These are phyloP conservation scores for Pachydiplax longipennis DNA, from an alignment of 2,888 invertebrate genomes.

Conservation along the genomic window DNA sequence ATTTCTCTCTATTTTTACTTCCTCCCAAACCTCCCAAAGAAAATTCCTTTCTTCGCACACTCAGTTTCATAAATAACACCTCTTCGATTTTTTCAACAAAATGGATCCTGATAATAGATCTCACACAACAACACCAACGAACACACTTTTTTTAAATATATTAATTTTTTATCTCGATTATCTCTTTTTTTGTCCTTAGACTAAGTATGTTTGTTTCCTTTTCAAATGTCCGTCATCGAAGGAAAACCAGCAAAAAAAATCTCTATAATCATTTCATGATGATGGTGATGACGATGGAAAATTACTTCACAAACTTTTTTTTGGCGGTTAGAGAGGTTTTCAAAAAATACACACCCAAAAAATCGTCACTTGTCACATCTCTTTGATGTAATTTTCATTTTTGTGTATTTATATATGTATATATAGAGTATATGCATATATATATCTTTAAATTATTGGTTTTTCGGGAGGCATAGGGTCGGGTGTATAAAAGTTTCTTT, in stretches of 20 bases:
- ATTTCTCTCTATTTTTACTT: not conserved
- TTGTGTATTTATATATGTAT: not conserved
- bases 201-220: not conserved
- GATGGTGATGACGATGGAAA: not conserved
- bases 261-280: not conserved
- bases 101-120: slow-evolving; percentile 3
- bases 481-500: not conserved
- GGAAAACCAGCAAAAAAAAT: not conserved
- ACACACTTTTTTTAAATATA: slow-evolving; percentile 28
- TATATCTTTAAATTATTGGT: not conserved
- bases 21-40: not conserved
- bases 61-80: slow-evolving; percentile 22
- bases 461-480: not conserved
- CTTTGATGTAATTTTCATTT: not conserved
- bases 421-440: not conserved
- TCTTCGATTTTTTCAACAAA: slow-evolving; percentile 6
- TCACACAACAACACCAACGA: slow-evolving; percentile 35
- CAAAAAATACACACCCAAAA: slow-evolving; percentile 1
- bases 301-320: not conserved
- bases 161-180: not conserved
- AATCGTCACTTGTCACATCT: not conserved
- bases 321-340: not conserved
- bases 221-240: not conserved
- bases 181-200: not conserved
- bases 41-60: not conserved